phyloP scores from a whole-genome alignment of 1,140 invertebrate species.

The Cydia fagiglandana region DNA sequence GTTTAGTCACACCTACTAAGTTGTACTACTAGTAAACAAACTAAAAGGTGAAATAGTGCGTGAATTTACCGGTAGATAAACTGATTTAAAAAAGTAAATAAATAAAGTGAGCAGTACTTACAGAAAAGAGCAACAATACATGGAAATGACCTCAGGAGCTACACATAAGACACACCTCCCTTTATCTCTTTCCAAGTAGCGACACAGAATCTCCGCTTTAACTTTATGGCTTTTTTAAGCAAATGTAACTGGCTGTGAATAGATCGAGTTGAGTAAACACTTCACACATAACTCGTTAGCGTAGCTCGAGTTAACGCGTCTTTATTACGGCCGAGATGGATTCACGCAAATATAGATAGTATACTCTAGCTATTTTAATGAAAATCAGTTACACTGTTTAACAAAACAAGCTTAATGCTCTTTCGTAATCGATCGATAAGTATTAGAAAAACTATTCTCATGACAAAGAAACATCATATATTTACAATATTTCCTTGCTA shows the following conservation, averaged over 20 bases:
- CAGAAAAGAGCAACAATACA: slow-evolving; percentile 78
- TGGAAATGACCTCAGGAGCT: slow-evolving; percentile 68
- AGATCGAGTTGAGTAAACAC: slow-evolving; percentile 48
- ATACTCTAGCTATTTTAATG: slow-evolving; percentile 20
- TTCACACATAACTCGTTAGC: slow-evolving; percentile 44
- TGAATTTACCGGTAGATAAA: background rate
- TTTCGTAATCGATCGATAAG: slow-evolving; percentile 77
- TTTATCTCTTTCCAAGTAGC: slow-evolving; percentile 42
- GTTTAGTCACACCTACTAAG: slow-evolving; percentile 13
- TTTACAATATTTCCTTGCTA: slow-evolving; percentile 36
- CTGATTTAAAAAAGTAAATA: slow-evolving; percentile 32
- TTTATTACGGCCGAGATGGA: slow-evolving; percentile 22
- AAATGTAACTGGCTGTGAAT: slow-evolving; percentile 40
- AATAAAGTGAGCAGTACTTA: slow-evolving; percentile 57
- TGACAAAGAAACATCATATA: slow-evolving; percentile 69
- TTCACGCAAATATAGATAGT: slow-evolving; percentile 32
- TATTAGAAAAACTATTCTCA: slow-evolving; percentile 67
- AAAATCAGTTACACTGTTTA: slow-evolving; percentile 33
- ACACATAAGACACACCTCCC: slow-evolving; percentile 39
- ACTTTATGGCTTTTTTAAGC: slow-evolving; percentile 42
- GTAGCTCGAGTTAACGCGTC: slow-evolving; percentile 35
- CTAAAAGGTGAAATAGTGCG: background rate
- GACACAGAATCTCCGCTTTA: slow-evolving; percentile 27
- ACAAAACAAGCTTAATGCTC: slow-evolving; percentile 54
- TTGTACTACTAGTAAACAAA: slow-evolving; percentile 5